These are phyloP conservation scores for Agonopterix arenella DNA, from an alignment of 2,888 invertebrate species.

Conservation along the genomic window DNA sequence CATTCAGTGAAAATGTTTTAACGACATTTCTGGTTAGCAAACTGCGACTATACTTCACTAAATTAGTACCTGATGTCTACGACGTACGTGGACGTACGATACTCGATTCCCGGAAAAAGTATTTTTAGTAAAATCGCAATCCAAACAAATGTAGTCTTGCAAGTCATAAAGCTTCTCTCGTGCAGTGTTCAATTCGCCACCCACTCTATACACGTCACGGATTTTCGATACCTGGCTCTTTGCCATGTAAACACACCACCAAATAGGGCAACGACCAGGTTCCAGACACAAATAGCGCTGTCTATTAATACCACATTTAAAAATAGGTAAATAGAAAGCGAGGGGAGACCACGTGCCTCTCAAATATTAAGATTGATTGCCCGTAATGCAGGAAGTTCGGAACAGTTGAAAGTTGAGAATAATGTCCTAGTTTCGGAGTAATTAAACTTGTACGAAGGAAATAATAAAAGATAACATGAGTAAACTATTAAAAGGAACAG, in stretches of 20 bases:
- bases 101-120: too few relatives aligned
- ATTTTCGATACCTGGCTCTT: constrained; percentile 36
- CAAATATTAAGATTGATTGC: constrained; percentile 51
- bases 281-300: constrained; percentile 57
- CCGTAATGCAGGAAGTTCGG: constrained; percentile 1
- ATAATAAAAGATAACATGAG: too few relatives aligned
- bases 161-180: constrained; percentile 19
- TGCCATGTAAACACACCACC: constrained; percentile 69
- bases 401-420: not conserved
- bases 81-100: too few relatives aligned
- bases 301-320: constrained; percentile 60
- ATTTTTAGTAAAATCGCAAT: constrained; percentile 1
- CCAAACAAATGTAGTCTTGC: constrained; percentile 13
- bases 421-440: not conserved
- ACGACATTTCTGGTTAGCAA: too few relatives aligned
- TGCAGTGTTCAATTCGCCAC: constrained; percentile 14
- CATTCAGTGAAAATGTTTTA: too few relatives aligned
- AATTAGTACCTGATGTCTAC: too few relatives aligned
- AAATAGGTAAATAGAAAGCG: constrained; percentile 45
- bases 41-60: too few relatives aligned
- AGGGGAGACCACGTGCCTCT: constrained; percentile 59
- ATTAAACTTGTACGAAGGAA: too few relatives aligned
- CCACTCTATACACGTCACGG: constrained; percentile 23
- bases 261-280: constrained; percentile 73
- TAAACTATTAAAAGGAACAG: too few relatives aligned